phyloP scores from a whole-genome alignment of 2,113 vertebrate genomes.

The Vulpes lagopus region DNA sequence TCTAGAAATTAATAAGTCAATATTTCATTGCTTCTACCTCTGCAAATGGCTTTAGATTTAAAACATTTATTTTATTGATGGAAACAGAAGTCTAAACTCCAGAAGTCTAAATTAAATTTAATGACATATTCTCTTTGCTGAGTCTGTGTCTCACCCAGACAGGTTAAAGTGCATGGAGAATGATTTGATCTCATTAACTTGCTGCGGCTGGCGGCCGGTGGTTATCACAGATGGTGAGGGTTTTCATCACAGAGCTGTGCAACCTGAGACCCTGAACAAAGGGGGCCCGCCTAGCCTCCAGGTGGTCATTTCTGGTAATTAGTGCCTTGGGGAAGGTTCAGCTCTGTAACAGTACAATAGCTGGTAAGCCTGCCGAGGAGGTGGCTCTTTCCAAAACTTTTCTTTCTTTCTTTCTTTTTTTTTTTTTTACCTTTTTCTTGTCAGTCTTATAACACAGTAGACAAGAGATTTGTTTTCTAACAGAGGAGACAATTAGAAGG shows the following conservation, averaged over 20 bases:
- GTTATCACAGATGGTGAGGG: conserved; percentile 84
- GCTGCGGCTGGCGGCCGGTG: conserved; percentile 78
- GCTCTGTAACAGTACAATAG: conserved; percentile 67
- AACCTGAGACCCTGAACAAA: conserved; percentile 76
- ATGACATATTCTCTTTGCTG: neutral
- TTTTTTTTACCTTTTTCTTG: neutral
- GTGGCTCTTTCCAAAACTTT: neutral
- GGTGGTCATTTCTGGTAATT: conserved; percentile 88
- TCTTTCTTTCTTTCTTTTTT: neutral
- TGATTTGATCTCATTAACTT: conserved; percentile 57
- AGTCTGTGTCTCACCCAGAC: conserved; percentile 19
- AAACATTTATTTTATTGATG: conserved; percentile 63
- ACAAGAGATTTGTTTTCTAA: conserved; percentile 55
- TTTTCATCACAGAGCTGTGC: conserved; percentile 80
- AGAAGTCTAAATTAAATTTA: conserved; percentile 64
- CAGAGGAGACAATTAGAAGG: conserved; percentile 53
- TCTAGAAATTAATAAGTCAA: conserved; percentile 1
- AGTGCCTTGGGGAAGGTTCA: conserved; percentile 86
- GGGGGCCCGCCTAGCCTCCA: conserved; percentile 65
- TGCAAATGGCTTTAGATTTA: neutral
- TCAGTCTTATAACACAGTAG: neutral
- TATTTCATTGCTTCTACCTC: neutral
- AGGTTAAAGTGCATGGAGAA: conserved; percentile 51
- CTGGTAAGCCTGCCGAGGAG: conserved; percentile 21
- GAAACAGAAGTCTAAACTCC: conserved; percentile 23